Conservation (phyloP, 2,797 vertebrate species). For the Acanthurus tractus region DNA sequence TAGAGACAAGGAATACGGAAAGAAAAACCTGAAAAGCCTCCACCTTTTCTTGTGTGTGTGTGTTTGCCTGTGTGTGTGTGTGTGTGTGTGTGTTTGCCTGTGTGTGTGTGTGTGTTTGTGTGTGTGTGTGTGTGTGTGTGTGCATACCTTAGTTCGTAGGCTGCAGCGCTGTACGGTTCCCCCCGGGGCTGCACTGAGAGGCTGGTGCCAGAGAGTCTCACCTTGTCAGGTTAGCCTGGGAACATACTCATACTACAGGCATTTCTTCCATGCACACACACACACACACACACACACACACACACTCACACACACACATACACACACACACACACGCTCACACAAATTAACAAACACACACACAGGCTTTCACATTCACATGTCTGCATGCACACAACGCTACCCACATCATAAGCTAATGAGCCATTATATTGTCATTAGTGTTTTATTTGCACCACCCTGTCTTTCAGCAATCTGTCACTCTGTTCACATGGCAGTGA, state of each 20-base stretch:
- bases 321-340: constrained; percentile 30
- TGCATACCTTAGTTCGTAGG: constrained; percentile 70
- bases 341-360: constrained; percentile 12
- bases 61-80: constrained; percentile 33
- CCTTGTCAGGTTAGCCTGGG: constrained; percentile 84
- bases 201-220: constrained; percentile 86
- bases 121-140: constrained; percentile 17
- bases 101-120: constrained; percentile 40
- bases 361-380: constrained; percentile 35
- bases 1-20: constrained; percentile 43
- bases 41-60: constrained; percentile 29
- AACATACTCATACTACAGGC: constrained; percentile 70
- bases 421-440: constrained; percentile 84
- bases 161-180: constrained; percentile 69
- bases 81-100: constrained; percentile 20
- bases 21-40: constrained; percentile 22
- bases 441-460: constrained; percentile 78
- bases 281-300: constrained; percentile 31
- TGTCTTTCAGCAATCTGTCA: constrained; percentile 72
- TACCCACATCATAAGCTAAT: constrained; percentile 78
- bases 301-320: constrained; percentile 23
- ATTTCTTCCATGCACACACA: constrained; percentile 51
- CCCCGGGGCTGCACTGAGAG: constrained; percentile 75
- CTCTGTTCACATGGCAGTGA: constrained; percentile 61
- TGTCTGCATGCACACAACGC: constrained; percentile 53